Evolutionary conservation across 2,888 invertebrate genomes (phyloP).

Genomic region (Phortica okadai): DNA sequence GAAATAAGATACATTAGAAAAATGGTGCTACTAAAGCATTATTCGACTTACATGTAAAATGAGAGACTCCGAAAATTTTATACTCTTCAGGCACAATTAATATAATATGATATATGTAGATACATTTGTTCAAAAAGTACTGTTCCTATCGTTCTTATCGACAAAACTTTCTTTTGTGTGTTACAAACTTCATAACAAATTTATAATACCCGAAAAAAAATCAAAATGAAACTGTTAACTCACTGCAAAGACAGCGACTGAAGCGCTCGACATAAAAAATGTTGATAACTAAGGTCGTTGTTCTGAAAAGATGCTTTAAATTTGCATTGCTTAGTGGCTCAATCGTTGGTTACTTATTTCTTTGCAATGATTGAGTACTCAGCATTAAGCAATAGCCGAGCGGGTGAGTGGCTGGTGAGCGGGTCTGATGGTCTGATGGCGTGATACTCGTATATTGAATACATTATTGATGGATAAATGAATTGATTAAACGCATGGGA

Average conservation of each 20-base stretch:
- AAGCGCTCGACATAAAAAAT: neutral
- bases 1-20: too few relatives aligned
- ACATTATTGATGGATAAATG: slow-evolving; percentile 10
- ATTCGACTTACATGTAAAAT: too few relatives aligned
- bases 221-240: too few relatives aligned
- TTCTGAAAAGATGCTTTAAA: slow-evolving; percentile 39
- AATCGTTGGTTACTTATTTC: slow-evolving; percentile 47
- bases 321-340: slow-evolving; percentile 68
- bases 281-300: neutral
- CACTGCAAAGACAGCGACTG: too few relatives aligned
- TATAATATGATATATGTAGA: too few relatives aligned
- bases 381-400: neutral
- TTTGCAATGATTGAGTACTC: slow-evolving; percentile 6
- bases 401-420: neutral
- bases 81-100: too few relatives aligned
- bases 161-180: neutral
- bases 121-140: too few relatives aligned
- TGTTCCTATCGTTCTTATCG: too few relatives aligned
- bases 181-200: neutral
- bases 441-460: neutral
- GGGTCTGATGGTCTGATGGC: neutral
- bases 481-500: slow-evolving; percentile 10
- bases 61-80: too few relatives aligned
- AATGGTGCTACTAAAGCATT: too few relatives aligned
- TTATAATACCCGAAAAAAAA: too few relatives aligned